Conservation (phyloP, 2,113 vertebrate genomes). For the Pavo muticus region DNA sequence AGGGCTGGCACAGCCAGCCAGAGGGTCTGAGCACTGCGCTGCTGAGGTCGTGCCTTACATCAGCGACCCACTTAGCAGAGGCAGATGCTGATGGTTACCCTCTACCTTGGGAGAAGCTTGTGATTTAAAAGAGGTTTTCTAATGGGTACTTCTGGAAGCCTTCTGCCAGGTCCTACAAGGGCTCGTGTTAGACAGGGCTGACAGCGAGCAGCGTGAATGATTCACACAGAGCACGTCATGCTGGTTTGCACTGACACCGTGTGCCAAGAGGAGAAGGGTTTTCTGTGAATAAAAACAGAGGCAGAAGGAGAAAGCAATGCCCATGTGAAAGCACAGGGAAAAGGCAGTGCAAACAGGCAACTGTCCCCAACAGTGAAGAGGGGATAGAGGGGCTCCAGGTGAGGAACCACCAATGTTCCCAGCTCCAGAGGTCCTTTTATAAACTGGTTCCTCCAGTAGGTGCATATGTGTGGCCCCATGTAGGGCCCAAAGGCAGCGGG, state of each 20-base stretch:
- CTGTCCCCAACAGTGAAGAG: not conserved
- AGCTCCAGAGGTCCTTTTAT: not conserved
- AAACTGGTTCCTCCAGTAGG: not conserved
- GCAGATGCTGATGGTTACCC: not conserved
- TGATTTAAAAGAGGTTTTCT: not conserved
- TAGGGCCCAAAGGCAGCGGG: not conserved
- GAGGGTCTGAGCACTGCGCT: not conserved
- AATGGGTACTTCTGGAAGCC: not conserved
- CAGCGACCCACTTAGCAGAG: not conserved
- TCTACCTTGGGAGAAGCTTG: not conserved
- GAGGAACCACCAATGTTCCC: not conserved
- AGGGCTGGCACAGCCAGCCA: not conserved
- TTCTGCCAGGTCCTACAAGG: not conserved
- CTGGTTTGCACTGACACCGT: not conserved
- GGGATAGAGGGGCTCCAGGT: not conserved
- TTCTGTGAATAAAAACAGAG: not conserved
- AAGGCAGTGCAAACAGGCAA: not conserved
- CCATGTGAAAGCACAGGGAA: not conserved
- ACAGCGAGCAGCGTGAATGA: not conserved
- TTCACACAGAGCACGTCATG: not conserved
- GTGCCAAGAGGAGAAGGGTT: not conserved
- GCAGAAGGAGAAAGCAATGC: not conserved
- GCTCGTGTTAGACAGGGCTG: not conserved
- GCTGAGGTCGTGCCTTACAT: not conserved
- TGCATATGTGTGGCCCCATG: accelerated